These are phyloP conservation scores for Cyclura pinguis DNA, from an alignment of 2,797 vertebrate genomes.

Conservation along the genomic window DNA sequence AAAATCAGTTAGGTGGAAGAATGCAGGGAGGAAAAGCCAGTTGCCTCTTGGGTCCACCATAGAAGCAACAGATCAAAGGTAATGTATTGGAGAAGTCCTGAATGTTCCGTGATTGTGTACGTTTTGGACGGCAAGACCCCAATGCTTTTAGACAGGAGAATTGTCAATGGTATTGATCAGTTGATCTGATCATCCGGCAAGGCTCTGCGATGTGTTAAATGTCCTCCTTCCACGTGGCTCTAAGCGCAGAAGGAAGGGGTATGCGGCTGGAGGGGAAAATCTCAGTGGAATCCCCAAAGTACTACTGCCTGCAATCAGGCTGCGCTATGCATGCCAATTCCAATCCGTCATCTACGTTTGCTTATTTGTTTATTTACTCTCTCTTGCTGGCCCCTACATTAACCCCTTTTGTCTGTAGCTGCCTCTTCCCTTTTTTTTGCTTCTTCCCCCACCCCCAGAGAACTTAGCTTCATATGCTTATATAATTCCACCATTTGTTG, in stretches of 20 bases:
- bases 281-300: conserved; percentile 67
- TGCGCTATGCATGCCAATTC: conserved; percentile 72
- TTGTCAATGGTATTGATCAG: conserved; percentile 93
- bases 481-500: background rate
- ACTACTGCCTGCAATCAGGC: conserved; percentile 51
- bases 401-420: conserved; percentile 57
- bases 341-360: conserved; percentile 58
- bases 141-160: conserved; percentile 87
- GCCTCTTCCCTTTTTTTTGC: background rate
- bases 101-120: conserved; percentile 43
- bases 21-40: conserved; percentile 78
- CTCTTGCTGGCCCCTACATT: conserved; percentile 28
- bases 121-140: conserved; percentile 75
- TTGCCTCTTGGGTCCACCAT: conserved; percentile 77
- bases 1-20: conserved; percentile 82
- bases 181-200: conserved; percentile 84
- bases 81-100: conserved; percentile 77
- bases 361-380: conserved; percentile 2
- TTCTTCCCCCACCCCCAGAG: background rate
- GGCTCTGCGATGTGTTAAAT: conserved; percentile 89
- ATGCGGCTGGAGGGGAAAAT: conserved; percentile 58
- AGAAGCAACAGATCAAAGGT: conserved; percentile 84
- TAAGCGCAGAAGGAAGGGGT: conserved; percentile 70
- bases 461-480: background rate
- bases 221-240: conserved; percentile 73